Evolutionary conservation across 1,140 invertebrate species (phyloP).

Genomic region (Panonychus citri): DNA sequence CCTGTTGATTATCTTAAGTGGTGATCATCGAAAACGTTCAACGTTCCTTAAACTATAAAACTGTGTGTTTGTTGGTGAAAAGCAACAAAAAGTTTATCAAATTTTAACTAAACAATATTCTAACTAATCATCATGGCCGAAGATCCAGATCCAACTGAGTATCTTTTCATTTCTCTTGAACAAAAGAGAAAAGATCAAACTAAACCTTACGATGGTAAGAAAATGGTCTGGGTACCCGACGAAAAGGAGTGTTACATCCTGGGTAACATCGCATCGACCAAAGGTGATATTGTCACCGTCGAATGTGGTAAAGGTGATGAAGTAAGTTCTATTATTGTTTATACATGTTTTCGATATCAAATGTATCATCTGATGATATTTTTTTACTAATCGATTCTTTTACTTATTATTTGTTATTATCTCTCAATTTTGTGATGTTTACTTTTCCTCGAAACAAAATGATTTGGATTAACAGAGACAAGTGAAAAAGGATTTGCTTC

Average conservation of each 20-base stretch:
- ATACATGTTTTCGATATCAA: neutral
- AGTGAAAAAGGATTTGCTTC: conserved; percentile 67
- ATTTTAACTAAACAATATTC: neutral
- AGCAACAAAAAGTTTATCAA: neutral
- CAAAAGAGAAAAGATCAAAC: conserved; percentile 88
- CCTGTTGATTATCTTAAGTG: no score
- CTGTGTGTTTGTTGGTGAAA: no score
- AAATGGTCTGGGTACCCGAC: conserved; percentile 94
- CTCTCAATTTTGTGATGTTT: no score
- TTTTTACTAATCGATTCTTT: neutral
- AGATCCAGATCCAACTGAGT: conserved; percentile 81
- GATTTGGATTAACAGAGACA: conserved; percentile 30
- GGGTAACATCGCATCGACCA: conserved; percentile 91
- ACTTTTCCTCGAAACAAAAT: neutral
- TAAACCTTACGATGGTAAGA: conserved; percentile 97
- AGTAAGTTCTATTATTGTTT: conserved; percentile 1
- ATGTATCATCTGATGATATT: neutral
- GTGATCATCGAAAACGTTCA: no score
- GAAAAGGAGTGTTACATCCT: conserved; percentile 79
- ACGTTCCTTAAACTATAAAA: no score
- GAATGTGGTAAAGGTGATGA: conserved; percentile 40
- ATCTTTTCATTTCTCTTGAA: conserved; percentile 77
- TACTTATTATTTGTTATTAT: neutral
- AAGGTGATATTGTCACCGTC: conserved; percentile 89
- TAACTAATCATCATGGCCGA: conserved; percentile 10